Base-by-base conservation (phyloP, 2,797 vertebrate genomes). In the Cyclura pinguis region DNA sequence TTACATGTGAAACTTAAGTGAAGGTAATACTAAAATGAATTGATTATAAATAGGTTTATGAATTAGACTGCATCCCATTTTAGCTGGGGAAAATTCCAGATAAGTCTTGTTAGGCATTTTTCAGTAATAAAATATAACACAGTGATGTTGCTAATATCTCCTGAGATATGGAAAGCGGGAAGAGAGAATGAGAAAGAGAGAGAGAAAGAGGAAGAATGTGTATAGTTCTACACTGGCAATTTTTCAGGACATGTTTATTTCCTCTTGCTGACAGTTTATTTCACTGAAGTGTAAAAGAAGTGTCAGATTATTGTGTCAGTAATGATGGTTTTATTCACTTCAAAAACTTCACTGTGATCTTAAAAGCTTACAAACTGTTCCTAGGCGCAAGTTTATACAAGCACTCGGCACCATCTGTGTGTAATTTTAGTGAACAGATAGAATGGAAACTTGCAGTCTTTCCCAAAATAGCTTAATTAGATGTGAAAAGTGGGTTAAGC, bases 301-400 rank as follows among this genome's bases (percentile, higher is more conserved):
- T 93, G 96, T 95, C 95, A 97, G 96, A 91, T 93, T 96, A 97
- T 96, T 97, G 95, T 96, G 92, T 95, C 92, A 84, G 77, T 95
- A 97, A 96, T 97, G 93, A 96, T 89, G 94, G 95, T 94, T 97
- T 95, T 97, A 97, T 96, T 96, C 93, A 96, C 96, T 97, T 97
- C 96, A 97, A 97, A 97, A 96, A 94, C 91, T 92, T 90, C 94
- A 96, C 95, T 97, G 95, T 97, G 96, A 97, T 97, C 96, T 96
- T 97, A 95, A 97, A 97, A 96, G 95, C 97, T 96, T 97, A 96
- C 97, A 96, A 97, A 97, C 97, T 98, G 95, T 96, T 96, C 95
- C 89, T 93, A 94, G 93, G 94, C 93, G 92, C 97, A 97, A 94
- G 97, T 97, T 96, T 94, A 96, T 96, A 96, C 97, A 97, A 94